Conservation (phyloP, 2,113 vertebrate species). For the Rallus limicola region DNA sequence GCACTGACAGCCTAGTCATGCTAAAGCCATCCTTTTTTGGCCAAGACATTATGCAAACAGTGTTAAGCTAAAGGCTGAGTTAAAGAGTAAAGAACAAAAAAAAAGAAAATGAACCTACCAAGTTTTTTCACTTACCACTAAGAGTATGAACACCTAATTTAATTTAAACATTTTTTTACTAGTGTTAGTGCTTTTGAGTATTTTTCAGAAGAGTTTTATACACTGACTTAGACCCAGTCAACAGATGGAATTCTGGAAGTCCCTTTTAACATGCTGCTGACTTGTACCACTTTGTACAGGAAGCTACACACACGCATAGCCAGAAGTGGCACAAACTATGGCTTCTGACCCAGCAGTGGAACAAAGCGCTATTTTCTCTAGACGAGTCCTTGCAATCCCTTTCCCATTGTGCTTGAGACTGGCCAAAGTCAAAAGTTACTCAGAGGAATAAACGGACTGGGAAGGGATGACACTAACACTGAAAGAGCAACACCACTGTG, state of each 20-base stretch:
- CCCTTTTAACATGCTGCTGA: background rate
- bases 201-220: background rate
- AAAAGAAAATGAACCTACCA: background rate
- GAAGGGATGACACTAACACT: background rate
- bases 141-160: background rate
- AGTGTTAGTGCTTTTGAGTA: background rate
- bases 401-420: background rate
- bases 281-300: rapidly evolving
- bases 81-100: background rate
- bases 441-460: background rate
- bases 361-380: background rate
- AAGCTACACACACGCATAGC: background rate
- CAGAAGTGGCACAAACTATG: background rate
- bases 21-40: background rate
- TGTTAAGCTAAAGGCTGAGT: background rate
- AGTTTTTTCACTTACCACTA: background rate
- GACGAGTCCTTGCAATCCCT: background rate
- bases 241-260: background rate
- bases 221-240: background rate
- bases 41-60: background rate
- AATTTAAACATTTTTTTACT: background rate
- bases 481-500: background rate
- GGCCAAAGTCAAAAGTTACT: background rate
- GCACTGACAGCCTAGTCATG: background rate
- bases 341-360: background rate